These are phyloP conservation scores for Alfaro cultratus DNA, from an alignment of 2,797 vertebrate species.

Conservation along the genomic window DNA sequence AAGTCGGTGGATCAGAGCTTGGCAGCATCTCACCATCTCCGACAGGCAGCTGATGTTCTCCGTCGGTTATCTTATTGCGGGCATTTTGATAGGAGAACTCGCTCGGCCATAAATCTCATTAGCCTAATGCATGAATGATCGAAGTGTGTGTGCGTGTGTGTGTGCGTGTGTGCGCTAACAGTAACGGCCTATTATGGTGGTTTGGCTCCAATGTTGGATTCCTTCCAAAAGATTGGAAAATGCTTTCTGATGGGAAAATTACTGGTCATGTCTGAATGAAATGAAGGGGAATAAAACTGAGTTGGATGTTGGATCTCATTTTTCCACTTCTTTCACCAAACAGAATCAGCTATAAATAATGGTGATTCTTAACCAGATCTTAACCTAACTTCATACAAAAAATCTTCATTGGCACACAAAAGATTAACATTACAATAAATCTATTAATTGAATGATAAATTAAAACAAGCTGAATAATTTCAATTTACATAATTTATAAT, in stretches of 20 bases:
- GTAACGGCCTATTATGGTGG: background rate
- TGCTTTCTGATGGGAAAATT: slow-evolving; percentile 42
- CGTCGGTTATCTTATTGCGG: slow-evolving; percentile 59
- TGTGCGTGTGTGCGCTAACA: background rate
- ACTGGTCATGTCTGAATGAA: slow-evolving; percentile 30
- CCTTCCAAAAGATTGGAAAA: slow-evolving; percentile 32
- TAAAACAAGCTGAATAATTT: too few relatives aligned
- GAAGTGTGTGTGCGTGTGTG: slow-evolving; percentile 13
- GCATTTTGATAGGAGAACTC: slow-evolving; percentile 68
- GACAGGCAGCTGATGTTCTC: slow-evolving; percentile 58
- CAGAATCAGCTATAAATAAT: too few relatives aligned
- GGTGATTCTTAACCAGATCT: too few relatives aligned
- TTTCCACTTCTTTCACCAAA: too few relatives aligned
- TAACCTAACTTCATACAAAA: background rate
- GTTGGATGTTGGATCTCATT: background rate
- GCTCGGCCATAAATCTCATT: slow-evolving; percentile 66
- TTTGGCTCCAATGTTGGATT: slow-evolving; percentile 31
- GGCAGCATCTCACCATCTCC: slow-evolving; percentile 23
- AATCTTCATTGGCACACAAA: background rate
- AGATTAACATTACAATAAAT: background rate
- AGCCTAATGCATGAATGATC: slow-evolving; percentile 26
- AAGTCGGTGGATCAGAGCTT: slow-evolving; percentile 11
- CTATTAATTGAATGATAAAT: too few relatives aligned
- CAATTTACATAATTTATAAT: too few relatives aligned
- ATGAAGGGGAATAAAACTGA: slow-evolving; percentile 34